Evolutionary conservation across 2,113 vertebrate species (phyloP), one percentile per base, ranked within the genome.

Genomic region (Alces alces): DNA sequence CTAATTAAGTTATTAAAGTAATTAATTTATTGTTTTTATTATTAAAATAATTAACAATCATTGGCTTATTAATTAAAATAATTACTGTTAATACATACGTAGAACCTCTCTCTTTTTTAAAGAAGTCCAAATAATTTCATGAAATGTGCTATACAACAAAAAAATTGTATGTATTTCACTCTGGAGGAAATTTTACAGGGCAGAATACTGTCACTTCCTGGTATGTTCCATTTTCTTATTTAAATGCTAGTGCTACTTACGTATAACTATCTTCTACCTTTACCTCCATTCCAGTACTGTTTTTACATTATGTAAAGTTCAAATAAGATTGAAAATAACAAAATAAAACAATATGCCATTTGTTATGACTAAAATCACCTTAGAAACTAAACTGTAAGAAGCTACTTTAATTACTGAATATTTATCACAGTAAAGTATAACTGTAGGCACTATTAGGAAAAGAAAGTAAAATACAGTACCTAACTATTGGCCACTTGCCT

Each of bases 271-370:
- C n/a, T 55, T 92, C 11, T 60, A 64, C 39, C 30, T 95, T 93
- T 80, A 57, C 27, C 7, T 64, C 45, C 33, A 86, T 11, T 83
- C n/a, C 54, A 90, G 11, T 64, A 87, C 84, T 55, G 95, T 9
- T 45, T 3, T 91, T 60, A 86, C 1, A 43, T 6, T 61, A 30
- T 60, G 2, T 36, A 86, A 93, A 92, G 47, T 91, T 88, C 39
- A 97, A 95, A 64, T 90, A 93, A 94, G 82, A 95, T 9, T 80
- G 10, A 83, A 91, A 93, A 80, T 90, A 96, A 94, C 28, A 80
- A 19, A 87, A 64, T 23, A n/a, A 57, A 91, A n/a, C 39, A n/a
- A 76, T 50, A 9, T 82, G 25, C 45, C 50, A 64, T n/a, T 90
- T 88, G 30, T 86, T 94, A 80, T 13, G 3, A 45, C 78, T 52